Evolutionary conservation across 2,888 invertebrate genomes (phyloP).

Genomic region (Leptinotarsa haldemani): DNA sequence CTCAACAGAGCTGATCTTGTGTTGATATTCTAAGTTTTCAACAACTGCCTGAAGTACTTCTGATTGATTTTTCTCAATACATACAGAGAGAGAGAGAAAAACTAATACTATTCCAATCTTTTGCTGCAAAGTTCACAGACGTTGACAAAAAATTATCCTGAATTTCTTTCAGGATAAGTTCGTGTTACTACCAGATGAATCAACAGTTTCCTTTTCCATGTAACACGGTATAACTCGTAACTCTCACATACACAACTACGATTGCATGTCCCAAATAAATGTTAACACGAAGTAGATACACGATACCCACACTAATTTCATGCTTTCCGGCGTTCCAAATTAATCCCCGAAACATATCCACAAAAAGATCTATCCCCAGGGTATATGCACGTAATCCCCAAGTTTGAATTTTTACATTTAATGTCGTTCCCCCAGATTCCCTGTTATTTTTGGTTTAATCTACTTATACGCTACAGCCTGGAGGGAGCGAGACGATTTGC

Average conservation of each 20-base stretch:
- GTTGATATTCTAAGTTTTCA: too few species aligned
- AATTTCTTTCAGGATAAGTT: too few species aligned
- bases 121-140: too few species aligned
- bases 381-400: slow-evolving; percentile 19
- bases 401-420: slow-evolving; percentile 16
- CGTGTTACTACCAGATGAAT: background rate
- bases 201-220: background rate
- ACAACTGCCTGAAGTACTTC: too few species aligned
- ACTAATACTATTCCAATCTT: too few species aligned
- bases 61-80: too few species aligned
- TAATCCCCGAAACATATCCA: slow-evolving; percentile 17
- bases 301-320: slow-evolving; percentile 21
- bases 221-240: background rate
- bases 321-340: slow-evolving; percentile 15
- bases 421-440: slow-evolving; percentile 10
- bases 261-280: background rate
- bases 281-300: slow-evolving; percentile 14
- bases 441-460: slow-evolving; percentile 5
- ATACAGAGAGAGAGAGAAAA: too few species aligned
- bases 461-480: slow-evolving; percentile 1
- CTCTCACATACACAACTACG: background rate
- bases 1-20: too few species aligned
- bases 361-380: slow-evolving; percentile 19
- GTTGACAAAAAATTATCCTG: too few species aligned
- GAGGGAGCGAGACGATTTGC: background rate